Evolutionary conservation across 2,888 invertebrate genomes (phyloP).

Genomic region (Idaea aversata): DNA sequence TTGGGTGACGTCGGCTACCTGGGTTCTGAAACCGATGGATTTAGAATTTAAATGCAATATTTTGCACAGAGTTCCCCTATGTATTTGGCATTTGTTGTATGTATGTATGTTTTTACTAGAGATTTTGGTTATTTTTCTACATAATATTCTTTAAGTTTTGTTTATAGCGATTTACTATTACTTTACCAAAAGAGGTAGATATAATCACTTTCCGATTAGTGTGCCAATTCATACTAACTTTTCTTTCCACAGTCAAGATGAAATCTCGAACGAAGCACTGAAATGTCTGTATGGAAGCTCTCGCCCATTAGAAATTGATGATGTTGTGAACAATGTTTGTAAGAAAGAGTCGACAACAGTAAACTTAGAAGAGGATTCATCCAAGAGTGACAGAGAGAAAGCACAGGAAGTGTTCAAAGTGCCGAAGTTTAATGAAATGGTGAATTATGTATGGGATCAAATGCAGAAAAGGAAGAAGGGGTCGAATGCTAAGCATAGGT

Average conservation of each 20-base stretch:
- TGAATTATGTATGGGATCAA: constrained; percentile 85
- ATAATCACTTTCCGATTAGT: neutral
- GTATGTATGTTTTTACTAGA: too few species aligned
- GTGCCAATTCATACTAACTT: neutral
- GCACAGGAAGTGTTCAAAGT: constrained; percentile 66
- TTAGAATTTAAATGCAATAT: too few species aligned
- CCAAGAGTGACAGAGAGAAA: constrained; percentile 65
- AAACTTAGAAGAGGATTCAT: constrained; percentile 55
- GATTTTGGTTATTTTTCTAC: too few species aligned
- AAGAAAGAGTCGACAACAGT: constrained; percentile 59
- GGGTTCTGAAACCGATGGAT: too few species aligned
- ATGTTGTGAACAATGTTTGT: constrained; percentile 69
- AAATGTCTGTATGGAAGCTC: constrained; percentile 87
- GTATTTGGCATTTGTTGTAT: too few species aligned
- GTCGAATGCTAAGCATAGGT: constrained; percentile 78
- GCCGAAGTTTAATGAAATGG: constrained; percentile 87
- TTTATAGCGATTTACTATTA: neutral
- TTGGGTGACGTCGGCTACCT: too few species aligned
- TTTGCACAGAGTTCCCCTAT: too few species aligned
- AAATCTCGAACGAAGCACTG: constrained; percentile 86
- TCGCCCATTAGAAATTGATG: constrained; percentile 72
- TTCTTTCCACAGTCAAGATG: constrained; percentile 82
- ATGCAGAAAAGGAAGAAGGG: constrained; percentile 81
- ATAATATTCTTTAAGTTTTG: too few species aligned
- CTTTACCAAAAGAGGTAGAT: neutral